Conservation (phyloP, 2,888 invertebrate species). For the Drosophila monieri region DNA sequence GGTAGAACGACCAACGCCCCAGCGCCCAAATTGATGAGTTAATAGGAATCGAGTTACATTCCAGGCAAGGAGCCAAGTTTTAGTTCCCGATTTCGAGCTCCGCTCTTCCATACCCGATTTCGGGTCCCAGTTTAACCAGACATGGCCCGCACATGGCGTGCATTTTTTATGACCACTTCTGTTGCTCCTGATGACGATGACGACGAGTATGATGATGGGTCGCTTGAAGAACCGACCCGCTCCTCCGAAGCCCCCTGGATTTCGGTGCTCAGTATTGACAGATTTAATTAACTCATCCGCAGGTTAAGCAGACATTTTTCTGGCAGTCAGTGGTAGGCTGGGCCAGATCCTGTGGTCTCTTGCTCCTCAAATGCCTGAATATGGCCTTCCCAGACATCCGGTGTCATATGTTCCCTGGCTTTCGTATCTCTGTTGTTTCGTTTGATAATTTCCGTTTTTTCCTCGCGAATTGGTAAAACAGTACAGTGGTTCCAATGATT, state of each 20-base stretch:
- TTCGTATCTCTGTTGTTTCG: conserved; percentile 70
- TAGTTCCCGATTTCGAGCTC: conserved; percentile 25
- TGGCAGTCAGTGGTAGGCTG: conserved; percentile 50
- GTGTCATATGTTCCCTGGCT: conserved; percentile 70
- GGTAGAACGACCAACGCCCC: conserved; percentile 57
- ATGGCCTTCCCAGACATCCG: conserved; percentile 65
- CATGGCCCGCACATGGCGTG: conserved; percentile 67
- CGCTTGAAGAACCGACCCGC: conserved; percentile 67
- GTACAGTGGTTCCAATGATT: conserved; percentile 45
- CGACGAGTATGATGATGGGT: conserved; percentile 50
- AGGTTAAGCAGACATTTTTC: conserved; percentile 78
- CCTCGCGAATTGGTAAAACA: conserved; percentile 56
- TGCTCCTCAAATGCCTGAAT: conserved; percentile 24
- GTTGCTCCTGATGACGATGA: conserved; percentile 7
- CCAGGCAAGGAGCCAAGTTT: conserved; percentile 65
- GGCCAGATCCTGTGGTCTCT: conserved; percentile 58
- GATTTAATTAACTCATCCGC: conserved; percentile 81
- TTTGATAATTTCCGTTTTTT: conserved; percentile 77
- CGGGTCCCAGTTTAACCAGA: conserved; percentile 18
- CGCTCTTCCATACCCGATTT: conserved; percentile 14
- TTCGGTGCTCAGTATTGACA: conserved; percentile 68
- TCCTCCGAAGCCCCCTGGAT: conserved; percentile 11
- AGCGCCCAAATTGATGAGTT: conserved; percentile 81
- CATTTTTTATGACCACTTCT: conserved; percentile 66
- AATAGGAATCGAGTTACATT: conserved; percentile 83